Evolutionary conservation across 2,113 vertebrate species (phyloP).

Genomic region (Steatornis caripensis): DNA sequence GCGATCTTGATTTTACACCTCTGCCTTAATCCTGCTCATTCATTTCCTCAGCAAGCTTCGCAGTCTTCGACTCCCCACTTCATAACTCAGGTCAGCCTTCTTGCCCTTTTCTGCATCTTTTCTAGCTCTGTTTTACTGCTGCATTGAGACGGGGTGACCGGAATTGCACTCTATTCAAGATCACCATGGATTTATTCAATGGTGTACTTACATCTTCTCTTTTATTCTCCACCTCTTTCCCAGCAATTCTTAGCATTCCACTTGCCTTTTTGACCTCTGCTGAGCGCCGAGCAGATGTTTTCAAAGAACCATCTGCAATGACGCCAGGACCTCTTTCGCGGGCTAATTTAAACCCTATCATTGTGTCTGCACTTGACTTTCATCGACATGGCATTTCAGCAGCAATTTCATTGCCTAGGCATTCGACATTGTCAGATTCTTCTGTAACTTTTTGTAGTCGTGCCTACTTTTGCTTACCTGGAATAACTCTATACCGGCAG

Average conservation of each 20-base stretch:
- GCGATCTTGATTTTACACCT: background rate
- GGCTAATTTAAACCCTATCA: conserved; percentile 43
- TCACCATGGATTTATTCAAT: background rate
- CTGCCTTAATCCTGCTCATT: background rate
- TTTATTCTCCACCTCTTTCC: background rate
- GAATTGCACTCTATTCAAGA: conserved; percentile 10
- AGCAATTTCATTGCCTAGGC: background rate
- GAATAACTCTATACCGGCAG: background rate
- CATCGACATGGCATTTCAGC: conserved; percentile 11
- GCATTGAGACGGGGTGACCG: background rate
- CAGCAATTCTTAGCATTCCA: conserved; percentile 41
- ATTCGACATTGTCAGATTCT: background rate
- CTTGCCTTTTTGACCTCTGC: conserved; percentile 54
- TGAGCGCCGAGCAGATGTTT: conserved; percentile 18
- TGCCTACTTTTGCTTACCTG: background rate
- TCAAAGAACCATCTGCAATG: conserved; percentile 50
- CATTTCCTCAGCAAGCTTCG: background rate
- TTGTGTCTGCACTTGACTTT: conserved; percentile 46
- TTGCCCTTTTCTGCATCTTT: background rate
- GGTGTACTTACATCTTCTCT: background rate
- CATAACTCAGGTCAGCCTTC: background rate
- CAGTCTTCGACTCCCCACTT: background rate
- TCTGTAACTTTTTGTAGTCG: background rate
- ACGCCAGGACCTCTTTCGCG: conserved; percentile 7
- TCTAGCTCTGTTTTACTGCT: background rate